Evolutionary conservation across 2,797 vertebrate species (phyloP).

Genomic region (Sandelia bainsii): DNA sequence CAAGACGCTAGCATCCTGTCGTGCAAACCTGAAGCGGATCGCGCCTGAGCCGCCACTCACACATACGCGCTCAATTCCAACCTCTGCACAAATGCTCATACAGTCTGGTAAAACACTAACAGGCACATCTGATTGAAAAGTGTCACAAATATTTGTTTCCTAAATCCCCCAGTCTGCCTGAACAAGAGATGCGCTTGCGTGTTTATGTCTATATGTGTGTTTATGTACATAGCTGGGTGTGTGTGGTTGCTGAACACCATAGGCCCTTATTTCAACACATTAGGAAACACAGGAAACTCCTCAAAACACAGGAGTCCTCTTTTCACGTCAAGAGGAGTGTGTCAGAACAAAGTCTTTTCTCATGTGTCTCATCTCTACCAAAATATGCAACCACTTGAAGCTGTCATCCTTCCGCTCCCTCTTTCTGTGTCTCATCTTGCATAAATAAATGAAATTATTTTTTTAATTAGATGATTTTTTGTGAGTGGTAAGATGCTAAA

Average conservation of each 20-base stretch:
- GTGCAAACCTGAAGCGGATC: slow-evolving; percentile 43
- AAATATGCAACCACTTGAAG: slow-evolving; percentile 62
- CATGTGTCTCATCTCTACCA: slow-evolving; percentile 53
- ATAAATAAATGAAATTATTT: no score
- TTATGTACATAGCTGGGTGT: not conserved
- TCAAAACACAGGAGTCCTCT: slow-evolving; percentile 52
- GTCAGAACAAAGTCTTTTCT: slow-evolving; percentile 62
- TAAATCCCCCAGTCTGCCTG: slow-evolving; percentile 29
- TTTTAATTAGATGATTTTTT: no score
- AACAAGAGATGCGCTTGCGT: slow-evolving; percentile 16
- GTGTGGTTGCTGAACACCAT: not conserved
- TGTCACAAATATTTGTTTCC: slow-evolving; percentile 44
- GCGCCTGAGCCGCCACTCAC: slow-evolving; percentile 4
- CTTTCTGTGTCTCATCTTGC: slow-evolving; percentile 42
- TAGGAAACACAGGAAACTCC: slow-evolving; percentile 64
- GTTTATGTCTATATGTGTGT: not conserved
- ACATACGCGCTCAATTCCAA: slow-evolving; percentile 4
- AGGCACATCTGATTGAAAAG: slow-evolving; percentile 45
- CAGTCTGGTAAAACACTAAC: slow-evolving; percentile 32
- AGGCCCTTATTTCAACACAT: slow-evolving; percentile 47
- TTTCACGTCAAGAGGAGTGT: slow-evolving; percentile 54
- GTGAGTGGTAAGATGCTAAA: no score
- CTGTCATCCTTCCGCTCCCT: slow-evolving; percentile 29
- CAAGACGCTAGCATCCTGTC: slow-evolving; percentile 55
- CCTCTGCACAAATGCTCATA: slow-evolving; percentile 1